Evolutionary conservation across 2,113 vertebrate genomes (phyloP), one percentile per base, ranked within the genome.

Genomic region (Crotalus tigris): DNA sequence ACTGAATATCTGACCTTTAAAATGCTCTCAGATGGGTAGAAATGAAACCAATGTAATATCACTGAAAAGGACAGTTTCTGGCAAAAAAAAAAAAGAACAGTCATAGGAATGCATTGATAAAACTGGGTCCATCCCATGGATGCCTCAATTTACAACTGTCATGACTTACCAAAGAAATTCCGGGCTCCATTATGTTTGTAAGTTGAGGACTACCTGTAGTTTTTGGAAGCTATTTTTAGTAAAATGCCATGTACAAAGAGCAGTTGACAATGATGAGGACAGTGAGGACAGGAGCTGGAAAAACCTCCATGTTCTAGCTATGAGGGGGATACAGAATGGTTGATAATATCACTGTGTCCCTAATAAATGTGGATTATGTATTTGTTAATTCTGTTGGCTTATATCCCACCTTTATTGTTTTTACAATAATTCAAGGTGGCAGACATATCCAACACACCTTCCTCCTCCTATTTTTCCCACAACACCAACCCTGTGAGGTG

Each of bases 31-130:
- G 53, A 13, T 1, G 2, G 12, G 26, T 19, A 4, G 0, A 90
- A 95, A 94, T 87, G 93, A 95, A 93, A 96, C 53, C 57, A 3
- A 12, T 29, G 29, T 51, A 0, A 9, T 51, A 17, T 39, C 90
- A 51, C 90, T 64, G 61, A 64, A 64, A 64, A n/a, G 26, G 61
- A 64, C 11, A 11, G 3, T 64, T 64, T 13, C 61, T 2, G 26
- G 61, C 3, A 51, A n/a, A 64, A 46, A 46, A 46, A 46, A 46
- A 46, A 46, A 46, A 46, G 4, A 64, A 64, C 26, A 11, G 3
- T 64, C 11, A 13, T 11, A 64, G 4, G 61, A 64, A 64, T 64
- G 24, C 10, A n/a, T 29, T 29, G 26, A 13, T 64, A n/a, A 64
- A 64, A 64, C n/a, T n/a, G 61, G 26, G 61, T 12, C 26, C 11